A percentile compares a stretch with the other conserved stretches of the same genome.
Conservation (phyloP, 2,888 invertebrate genomes). For the Agelastica alni region DNA sequence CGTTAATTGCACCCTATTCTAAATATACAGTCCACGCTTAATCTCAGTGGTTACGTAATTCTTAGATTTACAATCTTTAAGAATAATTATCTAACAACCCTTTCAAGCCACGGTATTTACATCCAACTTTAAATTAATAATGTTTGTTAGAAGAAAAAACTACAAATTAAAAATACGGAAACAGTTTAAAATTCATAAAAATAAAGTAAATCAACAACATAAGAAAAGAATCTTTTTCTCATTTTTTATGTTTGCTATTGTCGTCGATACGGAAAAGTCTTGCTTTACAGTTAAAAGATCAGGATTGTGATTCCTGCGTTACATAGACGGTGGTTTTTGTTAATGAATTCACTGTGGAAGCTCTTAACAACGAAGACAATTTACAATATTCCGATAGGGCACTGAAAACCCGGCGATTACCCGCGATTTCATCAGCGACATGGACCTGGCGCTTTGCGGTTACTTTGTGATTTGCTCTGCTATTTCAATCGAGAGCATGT, state of each 20-base stretch:
- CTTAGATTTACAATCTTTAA: no score
- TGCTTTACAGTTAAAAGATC: constrained; percentile 2
- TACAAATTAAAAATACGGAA: no score
- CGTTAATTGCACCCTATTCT: no score
- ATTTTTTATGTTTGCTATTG: not conserved
- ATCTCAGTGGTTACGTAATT: no score
- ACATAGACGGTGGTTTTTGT: constrained; percentile 19
- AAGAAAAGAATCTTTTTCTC: not conserved
- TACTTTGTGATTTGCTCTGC: constrained; percentile 43
- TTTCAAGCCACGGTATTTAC: no score
- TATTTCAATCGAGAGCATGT: constrained; percentile 56
- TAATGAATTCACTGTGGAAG: constrained; percentile 35
- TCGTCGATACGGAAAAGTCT: not conserved
- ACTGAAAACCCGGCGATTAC: constrained; percentile 35
- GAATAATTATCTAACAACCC: no score
- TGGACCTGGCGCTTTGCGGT: constrained; percentile 43
- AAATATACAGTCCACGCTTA: no score
- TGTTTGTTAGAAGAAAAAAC: no score
- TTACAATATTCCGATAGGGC: constrained; percentile 40
- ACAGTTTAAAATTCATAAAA: no score
- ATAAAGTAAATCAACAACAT: not conserved
- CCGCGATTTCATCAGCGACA: constrained; percentile 35
- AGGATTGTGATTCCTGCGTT: constrained; percentile 15
- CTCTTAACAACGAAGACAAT: constrained; percentile 33
- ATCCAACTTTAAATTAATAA: no score